Percentiles rank a stretch among this genome's conserved stretches.
Evolutionary conservation across 2,797 vertebrate species (phyloP).

Genomic region (Psittacula echo): DNA sequence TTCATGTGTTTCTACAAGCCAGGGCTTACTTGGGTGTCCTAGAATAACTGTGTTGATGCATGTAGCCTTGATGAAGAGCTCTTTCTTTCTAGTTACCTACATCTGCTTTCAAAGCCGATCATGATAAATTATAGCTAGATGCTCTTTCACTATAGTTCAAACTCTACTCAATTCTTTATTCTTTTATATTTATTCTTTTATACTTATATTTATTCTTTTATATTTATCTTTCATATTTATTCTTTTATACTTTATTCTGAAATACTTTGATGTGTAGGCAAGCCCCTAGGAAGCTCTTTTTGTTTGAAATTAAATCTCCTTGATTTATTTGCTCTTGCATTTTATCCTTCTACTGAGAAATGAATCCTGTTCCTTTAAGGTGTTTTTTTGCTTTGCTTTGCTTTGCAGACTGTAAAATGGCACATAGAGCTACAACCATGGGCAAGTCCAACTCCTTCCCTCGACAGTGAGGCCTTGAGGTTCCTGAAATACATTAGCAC

Average conservation of each 20-base stretch:
- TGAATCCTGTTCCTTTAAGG: background rate
- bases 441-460: constrained; percentile 83
- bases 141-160: background rate
- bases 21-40: background rate
- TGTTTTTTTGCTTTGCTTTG: constrained; percentile 40
- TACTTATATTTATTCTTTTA: no score
- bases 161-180: background rate
- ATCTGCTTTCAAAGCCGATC: background rate
- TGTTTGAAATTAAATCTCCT: background rate
- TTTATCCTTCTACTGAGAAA: background rate
- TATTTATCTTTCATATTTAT: no score
- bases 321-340: background rate
- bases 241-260: background rate
- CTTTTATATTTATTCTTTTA: no score
- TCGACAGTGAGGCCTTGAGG: constrained; percentile 88
- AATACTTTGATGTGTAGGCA: background rate
- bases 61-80: background rate
- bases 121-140: background rate
- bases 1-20: background rate
- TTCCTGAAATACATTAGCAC: constrained; percentile 92
- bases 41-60: background rate
- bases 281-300: background rate
- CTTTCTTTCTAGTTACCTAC: background rate
- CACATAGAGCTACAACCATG: constrained; percentile 90
- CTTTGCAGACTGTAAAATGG: constrained; percentile 85